These are phyloP conservation scores for Rhinichthys klamathensis DNA, from an alignment of 2,113 vertebrate genomes.

Conservation along the genomic window DNA sequence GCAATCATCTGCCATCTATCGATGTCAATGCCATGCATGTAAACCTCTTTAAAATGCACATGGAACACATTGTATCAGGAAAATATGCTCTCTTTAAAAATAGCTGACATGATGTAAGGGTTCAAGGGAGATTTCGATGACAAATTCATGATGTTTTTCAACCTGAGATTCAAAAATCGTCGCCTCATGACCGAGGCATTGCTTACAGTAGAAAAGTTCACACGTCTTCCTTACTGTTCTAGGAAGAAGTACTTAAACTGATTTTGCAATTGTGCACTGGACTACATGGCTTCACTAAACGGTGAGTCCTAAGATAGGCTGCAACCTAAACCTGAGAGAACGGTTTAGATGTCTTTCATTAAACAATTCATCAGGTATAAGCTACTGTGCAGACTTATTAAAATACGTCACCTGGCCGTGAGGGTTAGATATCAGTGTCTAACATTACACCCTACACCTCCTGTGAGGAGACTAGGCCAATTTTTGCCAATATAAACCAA, in stretches of 20 bases:
- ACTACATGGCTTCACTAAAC: constrained; percentile 53
- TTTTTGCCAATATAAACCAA: neutral
- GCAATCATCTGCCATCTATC: constrained; percentile 66
- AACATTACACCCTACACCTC: neutral
- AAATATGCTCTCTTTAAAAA: constrained; percentile 73
- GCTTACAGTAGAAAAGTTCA: constrained; percentile 51
- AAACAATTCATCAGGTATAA: constrained; percentile 13
- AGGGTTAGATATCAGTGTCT: constrained; percentile 37
- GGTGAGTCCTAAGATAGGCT: constrained; percentile 39
- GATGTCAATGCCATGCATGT: constrained; percentile 72
- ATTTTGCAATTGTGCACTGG: constrained; percentile 49
- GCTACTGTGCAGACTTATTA: constrained; percentile 41
- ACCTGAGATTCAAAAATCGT: constrained; percentile 77
- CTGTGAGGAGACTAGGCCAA: neutral
- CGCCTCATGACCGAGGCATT: constrained; percentile 50
- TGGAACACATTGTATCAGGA: constrained; percentile 66
- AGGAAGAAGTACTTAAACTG: constrained; percentile 41
- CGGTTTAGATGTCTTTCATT: constrained; percentile 43
- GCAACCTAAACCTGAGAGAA: constrained; percentile 56
- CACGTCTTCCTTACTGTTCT: constrained; percentile 19
- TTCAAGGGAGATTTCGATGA: constrained; percentile 68
- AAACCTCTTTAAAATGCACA: constrained; percentile 65
- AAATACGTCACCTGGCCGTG: constrained; percentile 25
- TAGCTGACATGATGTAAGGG: constrained; percentile 60
- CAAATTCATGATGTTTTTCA: constrained; percentile 65